A percentile compares a stretch with the other conserved stretches of the same genome.
Evolutionary conservation across 2,113 vertebrate species (phyloP).

Genomic region (Dicerorhinus sumatrensis): DNA sequence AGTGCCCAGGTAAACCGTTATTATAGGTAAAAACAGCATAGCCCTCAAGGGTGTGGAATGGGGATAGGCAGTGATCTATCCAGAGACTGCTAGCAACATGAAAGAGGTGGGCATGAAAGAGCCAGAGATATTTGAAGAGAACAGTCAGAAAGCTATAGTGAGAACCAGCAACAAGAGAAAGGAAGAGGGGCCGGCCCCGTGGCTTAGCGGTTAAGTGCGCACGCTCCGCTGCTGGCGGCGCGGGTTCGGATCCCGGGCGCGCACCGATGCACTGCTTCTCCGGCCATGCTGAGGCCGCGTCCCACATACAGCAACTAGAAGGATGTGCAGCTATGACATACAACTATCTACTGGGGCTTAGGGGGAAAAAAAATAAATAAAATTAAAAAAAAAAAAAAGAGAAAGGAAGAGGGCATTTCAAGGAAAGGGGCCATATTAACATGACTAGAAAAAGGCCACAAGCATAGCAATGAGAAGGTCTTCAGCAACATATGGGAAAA

Average conservation of each 20-base stretch:
- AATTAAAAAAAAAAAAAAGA: not conserved
- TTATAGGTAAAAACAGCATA: not conserved
- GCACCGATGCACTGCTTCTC: too few species aligned
- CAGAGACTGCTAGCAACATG: not conserved
- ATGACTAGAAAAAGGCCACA: not conserved
- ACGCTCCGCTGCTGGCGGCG: too few species aligned
- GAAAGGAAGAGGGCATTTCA: not conserved
- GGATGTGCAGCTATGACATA: too few species aligned
- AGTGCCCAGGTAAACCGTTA: not conserved
- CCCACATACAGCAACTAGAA: too few species aligned
- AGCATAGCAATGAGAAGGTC: not conserved
- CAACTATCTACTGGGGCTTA: too few species aligned
- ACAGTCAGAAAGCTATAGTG: not conserved
- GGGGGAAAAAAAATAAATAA: too few species aligned
- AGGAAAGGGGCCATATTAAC: not conserved
- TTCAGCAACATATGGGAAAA: not conserved
- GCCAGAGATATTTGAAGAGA: not conserved
- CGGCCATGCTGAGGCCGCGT: too few species aligned
- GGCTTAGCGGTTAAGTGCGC: too few species aligned
- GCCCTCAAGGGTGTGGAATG: not conserved
- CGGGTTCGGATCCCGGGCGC: too few species aligned
- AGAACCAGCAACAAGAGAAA: not conserved
- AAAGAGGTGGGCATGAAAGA: not conserved
- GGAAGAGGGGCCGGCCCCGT: not conserved
- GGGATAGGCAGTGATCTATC: not conserved